Evolutionary conservation across 2,113 vertebrate species (phyloP).

Genomic region (Apus apus): DNA sequence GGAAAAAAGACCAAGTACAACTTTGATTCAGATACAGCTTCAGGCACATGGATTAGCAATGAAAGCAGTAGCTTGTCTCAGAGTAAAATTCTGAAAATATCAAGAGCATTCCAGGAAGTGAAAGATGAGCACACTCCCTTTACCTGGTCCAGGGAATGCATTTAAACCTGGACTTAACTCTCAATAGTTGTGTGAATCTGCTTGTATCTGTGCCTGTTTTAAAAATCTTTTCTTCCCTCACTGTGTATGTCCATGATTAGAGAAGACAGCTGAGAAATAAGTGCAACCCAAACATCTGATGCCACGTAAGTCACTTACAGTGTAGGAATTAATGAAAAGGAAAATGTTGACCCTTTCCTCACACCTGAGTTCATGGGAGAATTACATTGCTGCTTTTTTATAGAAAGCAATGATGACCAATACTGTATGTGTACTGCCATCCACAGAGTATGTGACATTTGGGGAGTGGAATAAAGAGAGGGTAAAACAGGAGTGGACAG

Average conservation of each 20-base stretch:
- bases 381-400: background rate
- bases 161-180: background rate
- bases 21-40: background rate
- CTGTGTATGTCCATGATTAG: background rate
- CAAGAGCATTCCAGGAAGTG: background rate
- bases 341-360: background rate
- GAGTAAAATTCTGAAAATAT: background rate
- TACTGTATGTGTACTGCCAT: background rate
- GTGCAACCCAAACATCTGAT: background rate
- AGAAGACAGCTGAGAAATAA: background rate
- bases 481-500: background rate
- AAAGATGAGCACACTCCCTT: background rate
- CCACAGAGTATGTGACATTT: background rate
- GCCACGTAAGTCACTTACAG: background rate
- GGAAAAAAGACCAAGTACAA: background rate
- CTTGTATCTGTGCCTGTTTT: accelerated
- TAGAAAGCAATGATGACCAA: background rate
- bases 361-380: background rate
- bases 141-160: background rate
- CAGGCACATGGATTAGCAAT: background rate
- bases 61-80: background rate
- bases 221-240: background rate
- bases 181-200: background rate
- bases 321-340: background rate
- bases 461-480: background rate